Percentiles rank a stretch among this genome's conserved stretches.
Conservation (phyloP, 2,888 invertebrate species). For the Cenopis cana region DNA sequence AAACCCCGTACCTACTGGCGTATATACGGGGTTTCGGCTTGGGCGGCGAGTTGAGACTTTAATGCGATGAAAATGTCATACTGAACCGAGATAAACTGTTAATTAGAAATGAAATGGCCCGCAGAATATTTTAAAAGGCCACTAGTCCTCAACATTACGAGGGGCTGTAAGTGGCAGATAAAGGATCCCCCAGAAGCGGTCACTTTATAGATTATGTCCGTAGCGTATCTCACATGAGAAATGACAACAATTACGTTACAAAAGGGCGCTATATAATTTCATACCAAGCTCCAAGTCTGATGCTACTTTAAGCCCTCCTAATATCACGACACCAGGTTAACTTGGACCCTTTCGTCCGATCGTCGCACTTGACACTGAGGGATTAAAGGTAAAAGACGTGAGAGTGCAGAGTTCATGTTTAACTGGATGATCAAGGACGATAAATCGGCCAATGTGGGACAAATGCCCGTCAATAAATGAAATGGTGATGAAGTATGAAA, state of each 20-base stretch:
- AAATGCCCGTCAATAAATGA: constrained; percentile 40
- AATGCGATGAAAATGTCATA: too few species aligned
- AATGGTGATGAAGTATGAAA: constrained; percentile 43
- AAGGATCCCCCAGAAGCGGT: constrained; percentile 25
- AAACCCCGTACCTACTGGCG: too few species aligned
- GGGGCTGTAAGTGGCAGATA: constrained; percentile 31
- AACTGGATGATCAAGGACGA: constrained; percentile 26
- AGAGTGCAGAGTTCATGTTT: constrained; percentile 15
- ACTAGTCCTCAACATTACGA: neutral
- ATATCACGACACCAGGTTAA: constrained; percentile 18
- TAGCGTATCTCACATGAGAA: constrained; percentile 38
- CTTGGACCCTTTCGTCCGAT: neutral
- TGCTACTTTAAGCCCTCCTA: constrained; percentile 36
- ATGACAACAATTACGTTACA: constrained; percentile 41
- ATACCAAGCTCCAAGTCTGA: constrained; percentile 31
- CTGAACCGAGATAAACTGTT: too few species aligned
- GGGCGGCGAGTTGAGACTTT: too few species aligned
- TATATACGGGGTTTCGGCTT: too few species aligned
- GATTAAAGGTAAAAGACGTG: neutral
- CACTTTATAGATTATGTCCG: constrained; percentile 34
- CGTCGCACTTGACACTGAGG: neutral
- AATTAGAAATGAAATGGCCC: neutral
- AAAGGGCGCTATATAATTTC: constrained; percentile 43
- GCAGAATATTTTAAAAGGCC: neutral
- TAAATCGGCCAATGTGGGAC: constrained; percentile 34